phyloP scores from a whole-genome alignment of 2,888 invertebrate species.

The Thereva nobilitata region DNA sequence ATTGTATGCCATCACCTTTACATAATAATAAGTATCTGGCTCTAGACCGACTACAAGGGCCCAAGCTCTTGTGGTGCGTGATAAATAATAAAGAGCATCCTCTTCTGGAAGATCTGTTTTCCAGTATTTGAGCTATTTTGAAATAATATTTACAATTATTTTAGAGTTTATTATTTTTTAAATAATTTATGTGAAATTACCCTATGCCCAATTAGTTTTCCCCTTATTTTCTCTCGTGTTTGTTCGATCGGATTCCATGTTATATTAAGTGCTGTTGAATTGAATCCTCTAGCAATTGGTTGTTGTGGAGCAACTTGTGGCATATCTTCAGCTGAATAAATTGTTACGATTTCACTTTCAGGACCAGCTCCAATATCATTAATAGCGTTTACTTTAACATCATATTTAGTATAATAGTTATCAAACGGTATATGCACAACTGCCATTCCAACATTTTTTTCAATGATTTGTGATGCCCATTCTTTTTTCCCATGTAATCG shows the following conservation, averaged over 20 bases:
- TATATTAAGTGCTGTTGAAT: slow-evolving; percentile 91
- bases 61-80: slow-evolving; percentile 80
- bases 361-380: slow-evolving; percentile 84
- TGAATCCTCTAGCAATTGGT: slow-evolving; percentile 77
- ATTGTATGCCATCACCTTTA: slow-evolving; percentile 96
- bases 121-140: slow-evolving; percentile 84
- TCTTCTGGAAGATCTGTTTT: slow-evolving; percentile 74
- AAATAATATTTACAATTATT: slow-evolving; percentile 24
- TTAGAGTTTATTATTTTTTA: background rate
- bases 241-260: slow-evolving; percentile 88
- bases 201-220: slow-evolving; percentile 89
- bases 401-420: slow-evolving; percentile 80
- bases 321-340: slow-evolving; percentile 91
- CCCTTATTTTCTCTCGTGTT: slow-evolving; percentile 80
- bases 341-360: slow-evolving; percentile 71
- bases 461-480: slow-evolving; percentile 71
- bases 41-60: slow-evolving; percentile 91
- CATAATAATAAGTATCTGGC: slow-evolving; percentile 90
- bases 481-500: slow-evolving; percentile 75
- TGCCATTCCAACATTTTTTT: slow-evolving; percentile 70
- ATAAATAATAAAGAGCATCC: slow-evolving; percentile 81
- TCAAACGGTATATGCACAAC: slow-evolving; percentile 75
- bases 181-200: slow-evolving; percentile 57
- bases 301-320: slow-evolving; percentile 87
- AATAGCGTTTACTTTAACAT: slow-evolving; percentile 82